Evolutionary conservation across 2,113 vertebrate species (phyloP).

Genomic region (Pantherophis guttatus): DNA sequence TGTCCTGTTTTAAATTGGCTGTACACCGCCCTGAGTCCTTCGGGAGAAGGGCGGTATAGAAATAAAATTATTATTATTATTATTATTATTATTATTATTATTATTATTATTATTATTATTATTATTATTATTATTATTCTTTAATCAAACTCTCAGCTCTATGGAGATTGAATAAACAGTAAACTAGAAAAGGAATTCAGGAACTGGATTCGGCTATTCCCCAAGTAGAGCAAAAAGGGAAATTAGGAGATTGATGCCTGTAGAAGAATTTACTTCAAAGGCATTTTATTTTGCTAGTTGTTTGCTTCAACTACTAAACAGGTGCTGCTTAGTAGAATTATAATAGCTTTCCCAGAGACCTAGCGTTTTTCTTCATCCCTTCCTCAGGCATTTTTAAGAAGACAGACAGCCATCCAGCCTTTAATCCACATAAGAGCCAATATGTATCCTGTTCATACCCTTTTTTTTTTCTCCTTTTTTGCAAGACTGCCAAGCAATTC

Average conservation of each 20-base stretch:
- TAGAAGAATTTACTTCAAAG: neutral
- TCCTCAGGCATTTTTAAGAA: conserved; percentile 44
- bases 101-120: too few relatives aligned
- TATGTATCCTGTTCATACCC: neutral
- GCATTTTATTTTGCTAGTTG: neutral
- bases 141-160: neutral
- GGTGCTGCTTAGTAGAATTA: conserved; percentile 42
- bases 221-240: neutral
- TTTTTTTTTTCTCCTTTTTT: neutral
- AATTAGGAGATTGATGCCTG: conserved; percentile 17
- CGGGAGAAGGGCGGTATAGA: too few relatives aligned
- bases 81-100: too few relatives aligned
- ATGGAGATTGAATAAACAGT: rapidly evolving
- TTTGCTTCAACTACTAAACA: conserved; percentile 44
- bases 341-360: conserved; percentile 68
- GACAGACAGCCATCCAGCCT: conserved; percentile 19
- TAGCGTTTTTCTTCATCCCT: conserved; percentile 38
- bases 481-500: neutral
- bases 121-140: too few relatives aligned
- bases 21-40: too few relatives aligned
- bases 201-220: neutral
- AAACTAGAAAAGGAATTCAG: neutral
- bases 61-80: too few relatives aligned
- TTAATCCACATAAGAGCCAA: neutral
- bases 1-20: too few relatives aligned